Percentiles rank a stretch among this genome's conserved stretches.
Conservation (phyloP, 2,797 vertebrate species). For the Allenopithecus nigroviridis region DNA sequence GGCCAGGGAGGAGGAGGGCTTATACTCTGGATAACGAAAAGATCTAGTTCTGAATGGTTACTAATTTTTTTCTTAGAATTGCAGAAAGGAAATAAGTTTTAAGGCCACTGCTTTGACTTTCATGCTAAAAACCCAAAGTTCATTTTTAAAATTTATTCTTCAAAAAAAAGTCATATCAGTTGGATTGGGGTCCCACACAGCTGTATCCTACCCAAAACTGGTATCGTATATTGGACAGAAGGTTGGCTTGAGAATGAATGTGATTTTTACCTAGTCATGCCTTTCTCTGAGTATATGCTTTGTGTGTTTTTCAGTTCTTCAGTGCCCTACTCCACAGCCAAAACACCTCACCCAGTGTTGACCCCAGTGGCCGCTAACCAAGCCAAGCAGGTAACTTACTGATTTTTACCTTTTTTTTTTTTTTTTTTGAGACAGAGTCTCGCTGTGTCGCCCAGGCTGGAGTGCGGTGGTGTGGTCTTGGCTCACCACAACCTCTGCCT, state of each 20-base stretch:
- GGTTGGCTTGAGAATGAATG: not conserved
- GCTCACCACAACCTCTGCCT: not conserved
- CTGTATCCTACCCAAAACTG: constrained; percentile 34
- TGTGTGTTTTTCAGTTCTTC: constrained; percentile 85
- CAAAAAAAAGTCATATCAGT: constrained; percentile 64
- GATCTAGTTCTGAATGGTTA: not conserved
- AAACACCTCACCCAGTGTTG: constrained; percentile 86
- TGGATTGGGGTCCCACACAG: not conserved
- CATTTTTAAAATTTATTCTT: constrained; percentile 37
- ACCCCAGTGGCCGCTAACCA: constrained; percentile 87
- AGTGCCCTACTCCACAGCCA: constrained; percentile 84
- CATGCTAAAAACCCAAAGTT: not conserved
- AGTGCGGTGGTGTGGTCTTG: not conserved
- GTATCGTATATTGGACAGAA: not conserved
- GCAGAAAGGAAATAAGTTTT: not conserved
- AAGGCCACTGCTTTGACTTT: not conserved
- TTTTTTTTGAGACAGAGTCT: not conserved
- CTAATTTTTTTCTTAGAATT: not conserved
- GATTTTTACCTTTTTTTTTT: not conserved
- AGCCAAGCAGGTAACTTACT: constrained; percentile 88
- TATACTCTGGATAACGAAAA: not conserved
- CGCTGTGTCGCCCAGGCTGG: not conserved
- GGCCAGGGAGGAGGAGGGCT: rapidly evolving
- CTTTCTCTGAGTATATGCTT: not conserved
- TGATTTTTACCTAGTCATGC: not conserved